Conservation (phyloP, 2,797 vertebrate species). For the Pantherophis alleghaniensis region DNA sequence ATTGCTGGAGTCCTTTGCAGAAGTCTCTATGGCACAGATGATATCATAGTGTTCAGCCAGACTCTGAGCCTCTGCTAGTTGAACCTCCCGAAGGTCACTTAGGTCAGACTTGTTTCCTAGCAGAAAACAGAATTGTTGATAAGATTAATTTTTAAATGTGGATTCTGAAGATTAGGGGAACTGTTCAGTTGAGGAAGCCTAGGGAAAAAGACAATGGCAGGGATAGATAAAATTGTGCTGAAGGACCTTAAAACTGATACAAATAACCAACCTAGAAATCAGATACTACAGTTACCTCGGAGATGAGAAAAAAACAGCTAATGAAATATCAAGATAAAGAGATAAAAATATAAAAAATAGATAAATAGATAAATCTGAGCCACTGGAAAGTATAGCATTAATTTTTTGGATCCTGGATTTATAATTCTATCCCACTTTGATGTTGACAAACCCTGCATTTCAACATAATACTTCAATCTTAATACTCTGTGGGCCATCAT, state of each 20-base stretch:
- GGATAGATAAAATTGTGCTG: not conserved
- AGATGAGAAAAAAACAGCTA: slow-evolving; percentile 19
- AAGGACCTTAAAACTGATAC: not conserved
- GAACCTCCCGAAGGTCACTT: slow-evolving; percentile 77
- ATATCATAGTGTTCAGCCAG: slow-evolving; percentile 80
- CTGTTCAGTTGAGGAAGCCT: not conserved
- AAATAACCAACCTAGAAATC: not conserved
- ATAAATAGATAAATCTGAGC: not conserved
- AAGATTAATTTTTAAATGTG: not conserved
- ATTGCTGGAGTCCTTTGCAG: slow-evolving; percentile 84
- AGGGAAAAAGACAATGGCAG: not conserved
- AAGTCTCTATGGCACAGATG: slow-evolving; percentile 82
- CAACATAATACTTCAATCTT: not conserved
- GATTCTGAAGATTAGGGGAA: not conserved
- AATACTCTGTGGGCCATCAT: not conserved
- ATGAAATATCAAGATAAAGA: slow-evolving; percentile 13
- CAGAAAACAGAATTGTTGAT: slow-evolving; percentile 27
- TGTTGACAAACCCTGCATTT: not conserved
- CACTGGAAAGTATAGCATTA: not conserved
- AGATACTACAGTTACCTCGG: slow-evolving; percentile 8
- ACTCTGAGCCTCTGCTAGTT: slow-evolving; percentile 76
- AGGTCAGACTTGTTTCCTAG: slow-evolving; percentile 86
- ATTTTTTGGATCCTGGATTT: not conserved
- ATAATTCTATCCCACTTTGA: not conserved
- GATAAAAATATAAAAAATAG: not conserved